These are phyloP conservation scores for Eucera pruinosa DNA, from an alignment of 2,888 invertebrate genomes.

Conservation along the genomic window DNA sequence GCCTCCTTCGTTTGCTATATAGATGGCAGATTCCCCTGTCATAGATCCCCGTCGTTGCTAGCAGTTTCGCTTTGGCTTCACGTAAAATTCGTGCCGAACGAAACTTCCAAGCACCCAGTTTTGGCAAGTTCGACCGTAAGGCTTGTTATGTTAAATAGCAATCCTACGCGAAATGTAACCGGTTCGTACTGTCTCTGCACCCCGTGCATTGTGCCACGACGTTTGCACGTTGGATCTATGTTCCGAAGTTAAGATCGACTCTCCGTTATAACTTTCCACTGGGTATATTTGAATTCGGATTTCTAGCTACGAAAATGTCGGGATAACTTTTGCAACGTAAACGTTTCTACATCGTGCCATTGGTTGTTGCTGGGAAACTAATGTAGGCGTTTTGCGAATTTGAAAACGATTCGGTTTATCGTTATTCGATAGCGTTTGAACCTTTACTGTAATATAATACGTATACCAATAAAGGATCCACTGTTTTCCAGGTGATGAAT, in stretches of 20 bases:
- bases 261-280: conserved; percentile 39
- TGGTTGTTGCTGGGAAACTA: too few relatives aligned
- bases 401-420: too few relatives aligned
- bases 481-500: too few relatives aligned
- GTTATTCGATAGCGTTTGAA: too few relatives aligned
- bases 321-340: conserved; percentile 33
- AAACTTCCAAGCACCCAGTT: conserved; percentile 32
- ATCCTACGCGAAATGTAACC: conserved; percentile 41
- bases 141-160: conserved; percentile 63
- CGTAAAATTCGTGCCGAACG: conserved; percentile 31
- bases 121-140: conserved; percentile 40
- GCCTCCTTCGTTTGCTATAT: background rate
- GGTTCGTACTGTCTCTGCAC: conserved; percentile 37
- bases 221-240: conserved; percentile 52
- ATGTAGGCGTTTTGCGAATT: too few relatives aligned
- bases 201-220: conserved; percentile 29
- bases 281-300: conserved; percentile 25
- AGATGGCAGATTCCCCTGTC: background rate
- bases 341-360: conserved; percentile 17
- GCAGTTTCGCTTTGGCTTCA: conserved; percentile 15
- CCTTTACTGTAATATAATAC: too few relatives aligned
- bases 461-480: too few relatives aligned
- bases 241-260: conserved; percentile 55
- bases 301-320: conserved; percentile 19
- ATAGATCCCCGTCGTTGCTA: conserved; percentile 10